phyloP scores from a whole-genome alignment of 2,888 invertebrate species.

The Cynaeus angustus region DNA sequence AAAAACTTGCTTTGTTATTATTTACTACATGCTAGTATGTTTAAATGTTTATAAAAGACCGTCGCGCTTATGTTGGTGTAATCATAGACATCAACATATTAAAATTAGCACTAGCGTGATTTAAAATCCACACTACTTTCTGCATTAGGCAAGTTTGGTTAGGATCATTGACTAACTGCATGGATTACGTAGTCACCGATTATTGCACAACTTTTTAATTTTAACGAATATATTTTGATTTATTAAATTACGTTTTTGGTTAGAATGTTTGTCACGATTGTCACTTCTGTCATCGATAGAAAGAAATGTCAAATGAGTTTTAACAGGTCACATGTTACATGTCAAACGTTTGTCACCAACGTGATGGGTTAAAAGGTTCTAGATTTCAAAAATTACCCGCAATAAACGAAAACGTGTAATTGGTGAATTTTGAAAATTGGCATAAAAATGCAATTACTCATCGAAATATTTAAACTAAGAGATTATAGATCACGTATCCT shows the following conservation, averaged over 20 bases:
- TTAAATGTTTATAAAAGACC: conserved; percentile 42
- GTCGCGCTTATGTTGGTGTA: conserved; percentile 65
- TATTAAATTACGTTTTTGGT: conserved; percentile 33
- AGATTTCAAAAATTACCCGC: too few relatives aligned
- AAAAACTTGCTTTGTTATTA: conserved; percentile 46
- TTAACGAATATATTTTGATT: conserved; percentile 13
- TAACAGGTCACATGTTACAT: conserved; percentile 7
- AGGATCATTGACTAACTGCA: conserved; percentile 46
- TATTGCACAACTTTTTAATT: conserved; percentile 27
- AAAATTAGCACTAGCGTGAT: conserved; percentile 56
- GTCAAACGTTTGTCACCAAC: not conserved
- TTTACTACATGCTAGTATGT: conserved; percentile 60
- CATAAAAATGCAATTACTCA: too few relatives aligned
- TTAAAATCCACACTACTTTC: conserved; percentile 49
- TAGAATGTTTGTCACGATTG: conserved; percentile 31
- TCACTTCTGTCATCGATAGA: conserved; percentile 8
- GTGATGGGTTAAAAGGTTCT: too few relatives aligned
- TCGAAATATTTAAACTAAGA: too few relatives aligned
- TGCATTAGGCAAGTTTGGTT: conserved; percentile 45
- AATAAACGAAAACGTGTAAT: too few relatives aligned
- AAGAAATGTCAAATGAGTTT: conserved; percentile 21
- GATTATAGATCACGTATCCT: too few relatives aligned
- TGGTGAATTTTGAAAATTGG: too few relatives aligned
- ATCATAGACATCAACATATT: conserved; percentile 64
- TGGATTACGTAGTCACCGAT: conserved; percentile 39